Evolutionary conservation across 2,797 vertebrate genomes (phyloP).

Genomic region (Borostomias antarcticus): DNA sequence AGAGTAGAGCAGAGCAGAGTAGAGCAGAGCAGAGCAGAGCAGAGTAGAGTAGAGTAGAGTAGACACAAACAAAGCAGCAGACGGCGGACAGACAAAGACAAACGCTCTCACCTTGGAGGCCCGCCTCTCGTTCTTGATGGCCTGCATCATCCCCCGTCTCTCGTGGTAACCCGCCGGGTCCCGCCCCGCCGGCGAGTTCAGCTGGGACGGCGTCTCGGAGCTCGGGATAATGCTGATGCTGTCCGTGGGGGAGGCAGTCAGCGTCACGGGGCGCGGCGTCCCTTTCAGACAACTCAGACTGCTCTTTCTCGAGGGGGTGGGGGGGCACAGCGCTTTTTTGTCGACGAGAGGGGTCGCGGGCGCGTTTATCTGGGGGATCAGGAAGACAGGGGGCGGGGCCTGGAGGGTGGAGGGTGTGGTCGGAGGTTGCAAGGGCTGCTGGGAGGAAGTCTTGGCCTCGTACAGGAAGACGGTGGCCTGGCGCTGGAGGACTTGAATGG

Average conservation of each 20-base stretch:
- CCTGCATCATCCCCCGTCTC: constrained; percentile 95
- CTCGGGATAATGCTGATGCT: constrained; percentile 84
- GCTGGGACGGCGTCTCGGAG: constrained; percentile 81
- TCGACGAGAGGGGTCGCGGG: constrained; percentile 50
- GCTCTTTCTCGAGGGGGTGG: constrained; percentile 73
- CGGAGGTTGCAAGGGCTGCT: constrained; percentile 73
- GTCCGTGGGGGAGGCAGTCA: constrained; percentile 66
- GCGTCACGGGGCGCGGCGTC: constrained; percentile 54
- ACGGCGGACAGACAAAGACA: not conserved
- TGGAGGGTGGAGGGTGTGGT: constrained; percentile 53
- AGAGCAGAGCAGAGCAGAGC: not conserved
- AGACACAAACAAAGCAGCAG: too few species aligned
- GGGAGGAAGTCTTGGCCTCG: constrained; percentile 74
- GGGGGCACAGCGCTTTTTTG: constrained; percentile 23
- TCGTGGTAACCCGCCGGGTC: constrained; percentile 78
- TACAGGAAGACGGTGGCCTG: constrained; percentile 92
- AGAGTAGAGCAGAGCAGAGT: not conserved
- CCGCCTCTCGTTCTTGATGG: constrained; percentile 95
- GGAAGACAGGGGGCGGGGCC: constrained; percentile 31
- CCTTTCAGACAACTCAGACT: constrained; percentile 83
- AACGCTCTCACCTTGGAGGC: constrained; percentile 86
- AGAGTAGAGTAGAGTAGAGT: not conserved
- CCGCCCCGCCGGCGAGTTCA: constrained; percentile 82
- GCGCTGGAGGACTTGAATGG: constrained; percentile 89
- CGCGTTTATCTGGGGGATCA: constrained; percentile 37